Evolutionary conservation across 2,113 vertebrate species (phyloP).

Genomic region (Tylochromis polylepis): DNA sequence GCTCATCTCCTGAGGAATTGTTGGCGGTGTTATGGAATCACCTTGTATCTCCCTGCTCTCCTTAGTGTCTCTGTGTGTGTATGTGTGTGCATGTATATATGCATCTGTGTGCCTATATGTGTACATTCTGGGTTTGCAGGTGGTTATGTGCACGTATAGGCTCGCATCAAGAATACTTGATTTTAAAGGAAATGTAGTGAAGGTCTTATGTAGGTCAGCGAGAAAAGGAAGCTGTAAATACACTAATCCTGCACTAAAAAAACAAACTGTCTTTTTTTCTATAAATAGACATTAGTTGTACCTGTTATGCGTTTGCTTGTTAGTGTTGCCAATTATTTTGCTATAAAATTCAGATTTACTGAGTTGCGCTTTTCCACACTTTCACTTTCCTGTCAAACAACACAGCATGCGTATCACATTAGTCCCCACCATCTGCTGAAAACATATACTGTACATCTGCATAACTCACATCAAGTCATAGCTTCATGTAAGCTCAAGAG

Average conservation of each 20-base stretch:
- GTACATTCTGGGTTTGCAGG: neutral
- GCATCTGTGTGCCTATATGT: neutral
- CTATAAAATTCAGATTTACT: neutral
- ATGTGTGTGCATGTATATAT: neutral
- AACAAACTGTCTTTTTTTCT: neutral
- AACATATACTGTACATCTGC: neutral
- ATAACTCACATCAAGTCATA: neutral
- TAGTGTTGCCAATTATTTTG: neutral
- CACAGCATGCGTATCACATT: neutral
- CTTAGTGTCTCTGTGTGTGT: neutral
- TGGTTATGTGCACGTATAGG: neutral
- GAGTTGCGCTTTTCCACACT: neutral
- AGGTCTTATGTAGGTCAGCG: neutral
- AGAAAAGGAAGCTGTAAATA: neutral
- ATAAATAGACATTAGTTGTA: neutral
- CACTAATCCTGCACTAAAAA: neutral
- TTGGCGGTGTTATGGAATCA: conserved; percentile 25
- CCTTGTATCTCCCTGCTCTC: conserved; percentile 4
- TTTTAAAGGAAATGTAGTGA: neutral
- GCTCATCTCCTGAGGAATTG: conserved; percentile 38
- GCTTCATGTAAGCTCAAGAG: neutral
- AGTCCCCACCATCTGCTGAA: neutral
- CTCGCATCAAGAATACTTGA: neutral
- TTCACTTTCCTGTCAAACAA: neutral
- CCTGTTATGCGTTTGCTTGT: neutral